A percentile compares a stretch with the other conserved stretches of the same genome.
These are phyloP conservation scores for Phalacrocorax carbo DNA, from an alignment of 2,113 vertebrate genomes.

Conservation along the genomic window DNA sequence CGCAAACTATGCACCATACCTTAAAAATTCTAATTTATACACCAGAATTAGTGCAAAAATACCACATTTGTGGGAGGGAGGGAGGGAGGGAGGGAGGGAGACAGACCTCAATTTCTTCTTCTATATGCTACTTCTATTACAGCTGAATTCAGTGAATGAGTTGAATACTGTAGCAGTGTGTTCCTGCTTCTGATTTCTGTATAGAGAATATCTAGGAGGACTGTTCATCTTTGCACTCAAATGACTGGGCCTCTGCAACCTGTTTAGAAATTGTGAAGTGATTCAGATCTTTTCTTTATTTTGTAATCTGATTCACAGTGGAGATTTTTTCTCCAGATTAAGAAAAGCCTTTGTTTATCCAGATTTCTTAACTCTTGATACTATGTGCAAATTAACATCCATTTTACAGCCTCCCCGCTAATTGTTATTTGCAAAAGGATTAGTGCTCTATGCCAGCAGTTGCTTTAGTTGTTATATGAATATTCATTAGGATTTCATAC, in stretches of 20 bases:
- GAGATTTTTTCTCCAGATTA: not conserved
- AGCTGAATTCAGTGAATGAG: not conserved
- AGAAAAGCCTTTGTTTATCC: conserved; percentile 4
- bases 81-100: not conserved
- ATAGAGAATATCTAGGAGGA: not conserved
- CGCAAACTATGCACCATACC: not conserved
- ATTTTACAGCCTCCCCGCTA: conserved; percentile 31
- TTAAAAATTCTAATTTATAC: not conserved
- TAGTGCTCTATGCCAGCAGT: not conserved
- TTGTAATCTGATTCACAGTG: not conserved
- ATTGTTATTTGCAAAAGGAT: conserved; percentile 45
- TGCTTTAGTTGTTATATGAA: conserved; percentile 14
- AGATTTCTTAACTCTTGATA: conserved; percentile 21
- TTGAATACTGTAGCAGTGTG: not conserved
- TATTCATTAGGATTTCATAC: conserved; percentile 50
- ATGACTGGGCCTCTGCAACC: not conserved
- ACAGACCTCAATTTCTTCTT: not conserved
- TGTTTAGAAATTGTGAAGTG: not conserved
- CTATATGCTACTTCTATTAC: not conserved
- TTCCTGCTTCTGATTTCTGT: not conserved
- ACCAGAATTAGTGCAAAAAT: not conserved
- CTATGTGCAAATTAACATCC: not conserved
- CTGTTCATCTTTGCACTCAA: not conserved
- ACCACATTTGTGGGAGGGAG: not conserved
- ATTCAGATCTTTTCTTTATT: not conserved